Evolutionary conservation across 2,113 vertebrate genomes (phyloP), one percentile per base, ranked within the genome.

Genomic region (Xenopus borealis): DNA sequence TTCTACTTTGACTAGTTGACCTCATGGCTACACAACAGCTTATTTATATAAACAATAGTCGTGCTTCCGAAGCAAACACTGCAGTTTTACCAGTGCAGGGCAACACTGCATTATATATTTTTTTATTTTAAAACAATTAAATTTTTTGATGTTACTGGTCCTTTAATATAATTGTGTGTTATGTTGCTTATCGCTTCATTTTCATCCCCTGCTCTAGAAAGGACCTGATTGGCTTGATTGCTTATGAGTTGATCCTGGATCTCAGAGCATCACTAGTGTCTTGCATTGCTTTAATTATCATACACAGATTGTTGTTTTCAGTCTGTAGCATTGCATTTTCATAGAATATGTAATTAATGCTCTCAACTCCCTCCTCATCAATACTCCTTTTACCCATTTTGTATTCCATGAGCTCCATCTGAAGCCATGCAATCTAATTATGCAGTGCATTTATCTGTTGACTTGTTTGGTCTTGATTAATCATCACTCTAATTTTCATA

Each of bases 381-480:
- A 99, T 93, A 86, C 96, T 91, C 17, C 95, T 94, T 86, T 99
- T 99, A 13, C 97, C 97, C 97, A 96, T 98, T 85, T 91, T 98
- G 81, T 99, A 99, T 79, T 99, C 97, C 94, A 96, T 96, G 47
- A 99, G 93, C 71, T 99, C 97, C 92, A 98, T 96, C 88, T 98
- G 97, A 8, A 99, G 92, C 0, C 97, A 91, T 0, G 97, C 90
- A 50, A 99, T 98, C 86, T 99, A 96, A 0, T 92, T 93, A 27
- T 97, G 90, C 71, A 99, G 87, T 10, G 94, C 86, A 20, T 91
- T 98, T 83, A 99, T 98, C 85, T 99, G 97, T 50, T 99, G 97
- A 68, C 97, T 98, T 64, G 97, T 95, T 78, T 89, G 88, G 72
- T 99, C 97, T 82, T 99, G 97, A 87, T 99, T 99, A 80, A 96